phyloP scores from a whole-genome alignment of 1,140 invertebrate species.

The Holotrichia oblita region DNA sequence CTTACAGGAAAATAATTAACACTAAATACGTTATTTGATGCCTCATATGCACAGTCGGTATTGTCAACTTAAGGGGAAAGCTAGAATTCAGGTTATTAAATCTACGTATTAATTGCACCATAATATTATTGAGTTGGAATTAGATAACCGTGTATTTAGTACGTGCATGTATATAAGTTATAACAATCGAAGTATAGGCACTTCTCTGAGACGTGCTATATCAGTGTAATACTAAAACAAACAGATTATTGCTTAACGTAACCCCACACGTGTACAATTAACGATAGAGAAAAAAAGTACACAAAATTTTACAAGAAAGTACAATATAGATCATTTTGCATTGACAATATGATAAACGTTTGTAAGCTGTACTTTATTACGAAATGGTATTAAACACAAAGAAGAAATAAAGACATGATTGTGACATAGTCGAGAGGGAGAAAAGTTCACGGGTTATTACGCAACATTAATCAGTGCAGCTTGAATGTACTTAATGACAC shows the following conservation, averaged over 20 bases:
- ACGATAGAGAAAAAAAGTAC: neutral
- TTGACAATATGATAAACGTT: conserved; percentile 3
- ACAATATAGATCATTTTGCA: conserved; percentile 17
- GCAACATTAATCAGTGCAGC: conserved; percentile 1
- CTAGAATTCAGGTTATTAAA: too few relatives aligned
- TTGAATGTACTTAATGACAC: neutral
- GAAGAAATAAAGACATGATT: neutral
- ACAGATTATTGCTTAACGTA: neutral
- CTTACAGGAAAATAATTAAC: too few relatives aligned
- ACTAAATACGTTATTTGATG: too few relatives aligned
- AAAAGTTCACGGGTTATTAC: neutral
- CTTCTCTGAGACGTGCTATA: neutral
- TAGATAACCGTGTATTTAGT: too few relatives aligned
- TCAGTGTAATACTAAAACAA: neutral
- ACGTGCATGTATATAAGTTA: too few relatives aligned
- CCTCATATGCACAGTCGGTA: too few relatives aligned
- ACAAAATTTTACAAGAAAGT: conserved; percentile 2
- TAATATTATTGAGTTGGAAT: too few relatives aligned
- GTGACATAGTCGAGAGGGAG: neutral
- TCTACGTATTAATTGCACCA: too few relatives aligned
- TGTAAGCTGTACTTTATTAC: neutral
- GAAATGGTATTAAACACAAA: neutral
- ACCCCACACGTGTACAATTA: neutral
- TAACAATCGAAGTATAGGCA: too few relatives aligned
- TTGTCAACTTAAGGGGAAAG: too few relatives aligned